Base-by-base conservation (phyloP, 1,140 invertebrate genomes). In the Rhopalosiphum padi region DNA sequence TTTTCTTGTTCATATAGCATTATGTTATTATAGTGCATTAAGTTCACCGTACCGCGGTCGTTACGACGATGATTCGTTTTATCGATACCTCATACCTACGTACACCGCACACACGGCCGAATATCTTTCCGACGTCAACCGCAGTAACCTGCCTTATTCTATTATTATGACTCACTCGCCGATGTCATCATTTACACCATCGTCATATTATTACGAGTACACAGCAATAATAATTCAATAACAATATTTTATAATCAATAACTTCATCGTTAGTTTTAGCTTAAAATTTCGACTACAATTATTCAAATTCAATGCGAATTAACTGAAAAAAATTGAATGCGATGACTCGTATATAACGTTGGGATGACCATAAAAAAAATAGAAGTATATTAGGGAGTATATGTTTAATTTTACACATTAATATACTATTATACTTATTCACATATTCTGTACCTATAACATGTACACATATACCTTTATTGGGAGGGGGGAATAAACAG, bases 1-100 rank as follows among this genome's bases (percentile, higher is more conserved):
- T 35, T 83, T 37, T 37, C 77, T 8, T 23, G 77, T 83, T 23
- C 77, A 77, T 77, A n/a, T n/a, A n/a, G 30, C 18, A 77, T 77
- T 77, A 77, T 77, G 60, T 77, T 77, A 77, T 77, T 77, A 77
- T n/a, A 77, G n/a, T 15, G 60, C 60, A 77, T 77, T 77, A 77
- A 77, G 60, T 77, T 77, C 60, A 77, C 60, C 60, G 60, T 35
- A 77, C 60, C 60, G 60, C n/a, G 60, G 60, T 77, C 60, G 60
- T 68, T n/a, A 35, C 60, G 60, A 77, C 60, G 60, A 77, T 77
- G 60, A 77, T n/a, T 77, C 60, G 60, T 77, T 77, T 77, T 77
- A 77, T 77, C 60, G 60, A 77, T 77, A 77, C 60, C 60, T 77
- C 60, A 30, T 60, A 30, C 25, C 55, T 60, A 60, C 25, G 18